Percentiles rank a stretch among this genome's conserved stretches.
These are phyloP conservation scores for Subacronicta megacephala DNA, from an alignment of 2,888 invertebrate genomes.

Conservation along the genomic window DNA sequence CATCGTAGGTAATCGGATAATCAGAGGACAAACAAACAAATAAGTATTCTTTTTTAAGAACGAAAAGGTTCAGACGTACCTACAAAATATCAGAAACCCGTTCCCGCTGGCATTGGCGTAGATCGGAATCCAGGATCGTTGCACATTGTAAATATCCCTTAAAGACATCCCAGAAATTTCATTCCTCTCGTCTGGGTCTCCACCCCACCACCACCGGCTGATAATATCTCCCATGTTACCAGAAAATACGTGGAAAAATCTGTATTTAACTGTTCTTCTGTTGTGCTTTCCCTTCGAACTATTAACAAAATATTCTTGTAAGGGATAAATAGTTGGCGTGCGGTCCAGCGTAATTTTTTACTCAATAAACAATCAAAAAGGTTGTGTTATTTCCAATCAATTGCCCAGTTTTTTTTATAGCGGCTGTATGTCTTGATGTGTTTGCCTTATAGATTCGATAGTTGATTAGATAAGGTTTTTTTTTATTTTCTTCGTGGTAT, in stretches of 20 bases:
- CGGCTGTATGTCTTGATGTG: not conserved
- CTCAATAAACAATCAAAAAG: not conserved
- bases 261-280: not conserved
- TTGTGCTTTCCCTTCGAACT: not conserved
- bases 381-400: not conserved
- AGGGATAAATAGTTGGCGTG: constrained; percentile 8
- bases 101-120: constrained; percentile 57
- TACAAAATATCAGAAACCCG: constrained; percentile 67
- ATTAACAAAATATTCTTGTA: constrained; percentile 5
- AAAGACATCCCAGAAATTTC: constrained; percentile 63
- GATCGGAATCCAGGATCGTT: constrained; percentile 63
- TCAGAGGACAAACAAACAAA: too few species aligned
- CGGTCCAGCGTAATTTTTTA: constrained; percentile 7
- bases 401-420: not conserved
- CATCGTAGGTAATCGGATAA: too few species aligned
- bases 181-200: constrained; percentile 65
- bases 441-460: not conserved
- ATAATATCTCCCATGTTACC: constrained; percentile 58
- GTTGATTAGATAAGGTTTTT: not conserved
- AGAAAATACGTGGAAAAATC: not conserved
- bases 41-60: too few species aligned
- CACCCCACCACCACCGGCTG: constrained; percentile 64
- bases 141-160: constrained; percentile 66
- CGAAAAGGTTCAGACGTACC: constrained; percentile 55
- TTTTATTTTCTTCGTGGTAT: not conserved